A percentile compares a stretch with the other conserved stretches of the same genome.
Evolutionary conservation across 2,888 invertebrate genomes (phyloP).

Genomic region (Sarcophaga caerulescens): DNA sequence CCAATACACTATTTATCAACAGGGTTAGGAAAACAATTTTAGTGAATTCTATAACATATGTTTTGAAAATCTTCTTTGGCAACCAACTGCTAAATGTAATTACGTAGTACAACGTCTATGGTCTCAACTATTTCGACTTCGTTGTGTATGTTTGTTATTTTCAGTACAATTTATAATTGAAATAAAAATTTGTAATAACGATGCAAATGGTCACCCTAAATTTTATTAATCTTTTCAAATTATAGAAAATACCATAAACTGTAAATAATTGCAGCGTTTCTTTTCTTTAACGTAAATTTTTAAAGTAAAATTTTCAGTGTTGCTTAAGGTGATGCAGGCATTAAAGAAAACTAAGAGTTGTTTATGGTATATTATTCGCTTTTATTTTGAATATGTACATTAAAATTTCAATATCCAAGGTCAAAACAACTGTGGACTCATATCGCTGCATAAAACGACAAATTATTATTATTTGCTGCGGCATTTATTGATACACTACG

Average conservation of each 20-base stretch:
- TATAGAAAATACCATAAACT: conserved; percentile 42
- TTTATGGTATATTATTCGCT: conserved; percentile 6
- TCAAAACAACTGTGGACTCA: conserved; percentile 29
- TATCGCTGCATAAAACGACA: conserved; percentile 33
- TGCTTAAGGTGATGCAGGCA: conserved; percentile 15
- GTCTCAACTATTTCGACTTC: too few relatives aligned
- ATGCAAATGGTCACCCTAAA: conserved; percentile 22
- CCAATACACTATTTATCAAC: too few relatives aligned
- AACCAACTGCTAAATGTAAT: too few relatives aligned
- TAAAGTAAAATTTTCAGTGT: not conserved
- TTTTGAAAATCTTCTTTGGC: too few relatives aligned
- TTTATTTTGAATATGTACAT: conserved; percentile 15
- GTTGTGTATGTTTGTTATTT: too few relatives aligned
- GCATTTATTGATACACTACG: conserved; percentile 20
- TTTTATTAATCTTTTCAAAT: not conserved
- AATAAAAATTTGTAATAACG: too few relatives aligned
- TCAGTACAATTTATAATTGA: too few relatives aligned
- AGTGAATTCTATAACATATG: too few relatives aligned
- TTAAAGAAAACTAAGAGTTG: conserved; percentile 37
- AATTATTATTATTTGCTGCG: conserved; percentile 42
- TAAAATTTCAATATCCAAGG: conserved; percentile 44
- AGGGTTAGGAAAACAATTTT: too few relatives aligned
- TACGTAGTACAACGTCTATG: too few relatives aligned
- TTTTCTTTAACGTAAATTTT: not conserved
- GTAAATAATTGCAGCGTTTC: conserved; percentile 43